A percentile compares a stretch with the other conserved stretches of the same genome.
Evolutionary conservation across 2,888 invertebrate species (phyloP).

Genomic region (Amorpha juglandis): DNA sequence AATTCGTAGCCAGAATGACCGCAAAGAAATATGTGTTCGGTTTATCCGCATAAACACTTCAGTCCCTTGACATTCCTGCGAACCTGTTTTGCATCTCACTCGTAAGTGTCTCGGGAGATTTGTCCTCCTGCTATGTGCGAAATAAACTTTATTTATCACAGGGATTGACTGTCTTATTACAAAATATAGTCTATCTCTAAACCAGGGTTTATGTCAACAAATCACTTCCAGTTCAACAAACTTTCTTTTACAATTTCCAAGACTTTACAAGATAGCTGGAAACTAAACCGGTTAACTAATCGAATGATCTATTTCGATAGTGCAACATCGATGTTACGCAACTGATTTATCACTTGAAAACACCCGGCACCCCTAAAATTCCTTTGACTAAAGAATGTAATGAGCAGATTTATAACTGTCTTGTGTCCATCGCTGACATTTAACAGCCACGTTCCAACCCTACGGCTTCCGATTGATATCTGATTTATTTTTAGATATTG

Average conservation of each 20-base stretch:
- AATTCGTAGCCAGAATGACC: constrained; percentile 20
- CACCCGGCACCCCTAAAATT: constrained; percentile 16
- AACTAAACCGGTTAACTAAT: neutral
- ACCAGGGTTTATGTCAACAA: no score
- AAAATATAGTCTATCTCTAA: no score
- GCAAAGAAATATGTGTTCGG: constrained; percentile 24
- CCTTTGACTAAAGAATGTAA: constrained; percentile 13
- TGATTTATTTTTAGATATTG: constrained; percentile 50
- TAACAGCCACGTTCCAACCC: constrained; percentile 36
- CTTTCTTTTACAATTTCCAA: no score
- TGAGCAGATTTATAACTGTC: constrained; percentile 22
- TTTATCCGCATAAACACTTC: constrained; percentile 28
- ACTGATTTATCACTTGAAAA: constrained; percentile 14
- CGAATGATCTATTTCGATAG: constrained; percentile 5
- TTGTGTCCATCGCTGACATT: constrained; percentile 36
- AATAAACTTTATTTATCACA: neutral
- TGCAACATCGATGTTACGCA: neutral
- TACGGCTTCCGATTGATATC: constrained; percentile 33
- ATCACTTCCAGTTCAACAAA: neutral
- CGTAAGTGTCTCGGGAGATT: constrained; percentile 14
- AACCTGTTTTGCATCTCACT: constrained; percentile 29
- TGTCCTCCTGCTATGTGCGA: neutral
- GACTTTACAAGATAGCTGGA: neutral
- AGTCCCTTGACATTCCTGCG: constrained; percentile 28
- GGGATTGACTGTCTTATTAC: no score